phyloP scores from a whole-genome alignment of 2,113 vertebrate species.

The Hippopotamus amphibius region DNA sequence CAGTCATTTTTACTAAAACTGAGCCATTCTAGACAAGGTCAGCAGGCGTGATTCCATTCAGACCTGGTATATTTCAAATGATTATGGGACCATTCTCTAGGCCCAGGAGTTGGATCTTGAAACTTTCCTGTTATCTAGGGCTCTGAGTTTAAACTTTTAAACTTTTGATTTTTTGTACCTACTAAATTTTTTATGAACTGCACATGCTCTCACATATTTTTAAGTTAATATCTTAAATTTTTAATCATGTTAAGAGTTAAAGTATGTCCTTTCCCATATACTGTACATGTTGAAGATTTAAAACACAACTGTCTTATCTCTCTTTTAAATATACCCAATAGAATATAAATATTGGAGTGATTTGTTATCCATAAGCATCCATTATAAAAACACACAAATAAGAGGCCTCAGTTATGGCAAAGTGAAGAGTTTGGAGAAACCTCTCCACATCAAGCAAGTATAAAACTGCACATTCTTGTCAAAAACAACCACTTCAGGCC shows the following conservation, averaged over 20 bases:
- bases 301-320: not conserved
- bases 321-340: not conserved
- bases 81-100: not conserved
- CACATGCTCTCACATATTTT: not conserved
- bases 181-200: constrained; percentile 36
- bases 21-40: not conserved
- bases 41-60: not conserved
- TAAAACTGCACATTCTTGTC: not conserved
- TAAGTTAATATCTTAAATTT: constrained; percentile 1
- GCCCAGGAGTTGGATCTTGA: not conserved
- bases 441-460: not conserved
- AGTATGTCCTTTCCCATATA: not conserved
- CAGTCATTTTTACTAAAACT: not conserved
- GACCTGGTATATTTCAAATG: not conserved
- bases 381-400: not conserved
- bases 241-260: constrained; percentile 8
- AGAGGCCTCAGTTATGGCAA: not conserved
- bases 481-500: not conserved
- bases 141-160: not conserved
- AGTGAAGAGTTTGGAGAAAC: not conserved
- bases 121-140: not conserved
- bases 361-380: not conserved
- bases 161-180: not conserved
- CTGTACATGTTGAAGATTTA: not conserved
- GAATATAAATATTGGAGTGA: not conserved